Evolutionary conservation across 2,888 invertebrate genomes (phyloP).

Genomic region (Catocala sponsa): DNA sequence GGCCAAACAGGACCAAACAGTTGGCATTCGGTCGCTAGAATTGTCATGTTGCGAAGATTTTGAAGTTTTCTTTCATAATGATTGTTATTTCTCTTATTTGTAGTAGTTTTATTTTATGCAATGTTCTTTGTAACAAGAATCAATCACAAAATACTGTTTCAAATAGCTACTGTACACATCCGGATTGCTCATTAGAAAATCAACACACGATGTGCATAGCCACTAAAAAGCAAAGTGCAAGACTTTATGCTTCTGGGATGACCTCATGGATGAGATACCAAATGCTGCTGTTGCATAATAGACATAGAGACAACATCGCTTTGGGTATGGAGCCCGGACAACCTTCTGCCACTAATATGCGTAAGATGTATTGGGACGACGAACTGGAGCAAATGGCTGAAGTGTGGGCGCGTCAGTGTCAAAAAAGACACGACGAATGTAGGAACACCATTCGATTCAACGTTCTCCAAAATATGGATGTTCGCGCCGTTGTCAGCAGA

Average conservation of each 20-base stretch:
- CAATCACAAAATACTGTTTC: constrained; percentile 17
- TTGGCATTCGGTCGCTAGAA: too few species aligned
- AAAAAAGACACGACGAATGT: constrained; percentile 83
- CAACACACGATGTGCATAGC: constrained; percentile 81
- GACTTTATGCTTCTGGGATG: constrained; percentile 80
- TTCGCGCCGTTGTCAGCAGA: constrained; percentile 72
- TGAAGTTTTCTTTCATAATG: constrained; percentile 52
- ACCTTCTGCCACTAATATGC: constrained; percentile 84
- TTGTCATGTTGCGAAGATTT: neutral
- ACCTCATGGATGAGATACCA: constrained; percentile 83
- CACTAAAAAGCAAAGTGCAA: constrained; percentile 68
- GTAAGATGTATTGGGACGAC: constrained; percentile 85
- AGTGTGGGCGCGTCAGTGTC: constrained; percentile 83
- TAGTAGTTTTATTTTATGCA: constrained; percentile 53
- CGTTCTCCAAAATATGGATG: constrained; percentile 82
- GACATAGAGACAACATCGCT: constrained; percentile 81
- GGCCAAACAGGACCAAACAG: too few species aligned
- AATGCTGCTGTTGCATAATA: constrained; percentile 77
- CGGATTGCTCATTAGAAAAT: constrained; percentile 78
- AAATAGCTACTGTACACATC: constrained; percentile 73
- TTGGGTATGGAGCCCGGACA: constrained; percentile 82
- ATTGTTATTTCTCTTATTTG: constrained; percentile 60
- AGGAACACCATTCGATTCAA: constrained; percentile 80
- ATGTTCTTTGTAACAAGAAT: constrained; percentile 49
- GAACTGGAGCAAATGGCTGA: constrained; percentile 82